Conservation (phyloP, 2,797 vertebrate genomes). For the Lacerta viridis region DNA sequence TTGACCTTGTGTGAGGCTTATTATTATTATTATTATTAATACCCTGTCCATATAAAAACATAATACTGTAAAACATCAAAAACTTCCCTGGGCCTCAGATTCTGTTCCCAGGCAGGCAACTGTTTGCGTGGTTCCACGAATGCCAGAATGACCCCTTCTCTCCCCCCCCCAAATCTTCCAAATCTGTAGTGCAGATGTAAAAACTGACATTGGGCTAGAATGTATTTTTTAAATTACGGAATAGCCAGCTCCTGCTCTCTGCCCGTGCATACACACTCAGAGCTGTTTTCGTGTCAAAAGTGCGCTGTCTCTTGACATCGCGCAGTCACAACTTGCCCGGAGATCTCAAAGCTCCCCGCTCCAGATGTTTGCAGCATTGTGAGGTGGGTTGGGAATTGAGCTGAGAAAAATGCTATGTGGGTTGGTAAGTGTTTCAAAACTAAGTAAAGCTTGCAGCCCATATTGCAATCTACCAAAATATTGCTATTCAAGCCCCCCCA, state of each 20-base stretch:
- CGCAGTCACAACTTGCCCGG: neutral
- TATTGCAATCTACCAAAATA: neutral
- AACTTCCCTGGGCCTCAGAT: neutral
- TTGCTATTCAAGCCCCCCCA: neutral
- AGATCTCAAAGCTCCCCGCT: neutral
- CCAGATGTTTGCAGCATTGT: neutral
- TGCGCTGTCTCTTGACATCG: neutral
- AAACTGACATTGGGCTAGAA: neutral
- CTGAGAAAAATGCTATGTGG: neutral
- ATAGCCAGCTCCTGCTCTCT: neutral
- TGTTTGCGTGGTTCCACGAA: neutral
- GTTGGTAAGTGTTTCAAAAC: neutral
- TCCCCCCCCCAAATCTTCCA: neutral
- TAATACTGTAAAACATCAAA: neutral
- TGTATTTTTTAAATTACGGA: neutral
- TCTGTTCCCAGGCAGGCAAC: neutral
- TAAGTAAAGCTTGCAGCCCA: neutral
- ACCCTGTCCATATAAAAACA: no score
- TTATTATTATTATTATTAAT: no score
- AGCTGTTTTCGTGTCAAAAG: neutral
- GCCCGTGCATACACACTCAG: neutral
- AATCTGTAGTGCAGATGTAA: neutral
- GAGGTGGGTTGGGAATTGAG: neutral
- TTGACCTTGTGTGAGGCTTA: neutral
- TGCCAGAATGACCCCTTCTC: neutral